Conservation (phyloP, 2,113 vertebrate genomes). For the Thryonomys swinderianus region DNA sequence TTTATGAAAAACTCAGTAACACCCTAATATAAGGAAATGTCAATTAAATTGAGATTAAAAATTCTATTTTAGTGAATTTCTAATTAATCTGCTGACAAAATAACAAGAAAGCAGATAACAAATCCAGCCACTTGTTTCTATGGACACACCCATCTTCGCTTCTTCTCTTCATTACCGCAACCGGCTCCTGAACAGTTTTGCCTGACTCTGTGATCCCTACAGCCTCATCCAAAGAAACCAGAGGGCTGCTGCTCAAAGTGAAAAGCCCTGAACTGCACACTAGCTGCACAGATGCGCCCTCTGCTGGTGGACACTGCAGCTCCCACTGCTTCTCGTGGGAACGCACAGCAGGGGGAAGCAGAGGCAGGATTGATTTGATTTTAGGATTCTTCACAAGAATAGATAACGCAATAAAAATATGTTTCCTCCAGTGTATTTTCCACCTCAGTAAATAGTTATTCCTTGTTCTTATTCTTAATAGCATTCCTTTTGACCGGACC, state of each 20-base stretch:
- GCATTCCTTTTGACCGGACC: not conserved
- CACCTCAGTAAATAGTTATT: not conserved
- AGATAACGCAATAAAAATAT: not conserved
- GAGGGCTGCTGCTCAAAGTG: not conserved
- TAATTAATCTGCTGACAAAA: not conserved
- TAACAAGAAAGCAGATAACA: not conserved
- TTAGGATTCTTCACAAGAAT: slow-evolving; percentile 1
- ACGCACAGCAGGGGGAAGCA: rapidly evolving
- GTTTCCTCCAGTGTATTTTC: not conserved
- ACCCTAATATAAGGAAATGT: not conserved
- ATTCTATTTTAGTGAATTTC: not conserved
- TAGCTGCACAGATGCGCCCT: not conserved
- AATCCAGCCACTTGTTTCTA: not conserved
- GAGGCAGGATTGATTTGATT: not conserved
- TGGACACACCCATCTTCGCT: not conserved
- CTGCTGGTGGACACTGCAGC: not conserved
- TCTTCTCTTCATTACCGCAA: not conserved
- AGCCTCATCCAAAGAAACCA: not conserved
- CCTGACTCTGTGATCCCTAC: not conserved
- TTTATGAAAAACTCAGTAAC: slow-evolving; percentile 13
- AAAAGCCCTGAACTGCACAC: not conserved
- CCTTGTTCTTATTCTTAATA: not conserved
- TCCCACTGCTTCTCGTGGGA: not conserved
- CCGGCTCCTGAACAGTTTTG: not conserved
- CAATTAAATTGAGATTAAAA: not conserved